Percentiles rank a stretch among this genome's conserved stretches.
phyloP scores from a whole-genome alignment of 2,113 vertebrate genomes.

The Stegostoma tigrinum region DNA sequence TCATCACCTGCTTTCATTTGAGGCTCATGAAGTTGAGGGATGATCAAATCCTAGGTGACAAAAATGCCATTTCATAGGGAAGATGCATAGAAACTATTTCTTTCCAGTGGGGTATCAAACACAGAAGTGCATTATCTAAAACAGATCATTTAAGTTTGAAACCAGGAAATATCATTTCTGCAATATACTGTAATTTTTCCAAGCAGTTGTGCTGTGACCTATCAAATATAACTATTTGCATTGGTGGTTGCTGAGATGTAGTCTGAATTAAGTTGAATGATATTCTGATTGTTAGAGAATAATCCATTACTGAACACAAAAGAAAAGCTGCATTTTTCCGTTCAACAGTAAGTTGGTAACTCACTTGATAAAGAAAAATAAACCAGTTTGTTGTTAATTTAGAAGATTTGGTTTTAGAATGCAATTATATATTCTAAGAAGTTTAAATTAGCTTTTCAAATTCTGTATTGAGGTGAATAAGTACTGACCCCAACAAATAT shows the following conservation, averaged over 20 bases:
- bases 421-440: neutral
- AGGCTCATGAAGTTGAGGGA: neutral
- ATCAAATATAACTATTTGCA: neutral
- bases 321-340: neutral
- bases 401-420: neutral
- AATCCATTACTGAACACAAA: neutral
- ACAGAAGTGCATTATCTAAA: neutral
- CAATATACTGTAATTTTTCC: neutral
- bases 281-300: neutral
- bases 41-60: neutral
- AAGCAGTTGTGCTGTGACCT: neutral
- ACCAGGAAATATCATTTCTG: neutral
- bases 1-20: neutral
- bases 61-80: neutral
- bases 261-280: neutral
- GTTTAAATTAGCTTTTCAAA: too few species aligned
- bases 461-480: neutral
- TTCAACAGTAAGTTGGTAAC: neutral
- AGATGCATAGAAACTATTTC: neutral
- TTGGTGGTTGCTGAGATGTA: neutral
- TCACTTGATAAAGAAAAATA: neutral
- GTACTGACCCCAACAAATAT: neutral
- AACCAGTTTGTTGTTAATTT: neutral
- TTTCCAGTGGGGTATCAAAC: neutral
- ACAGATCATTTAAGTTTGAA: neutral